Percentiles rank a stretch among this genome's conserved stretches.
phyloP scores from a whole-genome alignment of 2,797 vertebrate genomes.

The Myripristis murdjan region DNA sequence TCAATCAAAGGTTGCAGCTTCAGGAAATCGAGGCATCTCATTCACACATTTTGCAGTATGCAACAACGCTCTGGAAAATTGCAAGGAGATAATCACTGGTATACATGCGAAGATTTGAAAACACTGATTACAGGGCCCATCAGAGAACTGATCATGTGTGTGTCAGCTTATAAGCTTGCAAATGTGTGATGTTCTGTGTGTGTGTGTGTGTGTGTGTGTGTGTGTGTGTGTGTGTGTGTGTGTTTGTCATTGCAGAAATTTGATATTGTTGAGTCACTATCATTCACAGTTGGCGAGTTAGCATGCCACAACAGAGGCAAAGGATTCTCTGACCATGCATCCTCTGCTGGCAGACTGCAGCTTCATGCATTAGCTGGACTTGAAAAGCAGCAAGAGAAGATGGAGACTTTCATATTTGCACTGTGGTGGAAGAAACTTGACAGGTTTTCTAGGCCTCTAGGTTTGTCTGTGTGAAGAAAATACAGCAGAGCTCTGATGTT shows the following conservation, averaged over 20 bases:
- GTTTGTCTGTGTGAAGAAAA: conserved; percentile 54
- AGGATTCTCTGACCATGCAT: conserved; percentile 17
- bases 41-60: conserved; percentile 54
- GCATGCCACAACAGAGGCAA: neutral
- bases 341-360: conserved; percentile 42
- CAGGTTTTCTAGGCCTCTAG: conserved; percentile 37
- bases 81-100: conserved; percentile 42
- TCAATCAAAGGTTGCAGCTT: conserved; percentile 43
- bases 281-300: conserved; percentile 14
- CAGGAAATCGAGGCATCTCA: conserved; percentile 37
- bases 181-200: neutral
- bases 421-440: conserved; percentile 56
- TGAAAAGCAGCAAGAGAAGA: conserved; percentile 15
- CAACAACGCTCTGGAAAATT: conserved; percentile 43
- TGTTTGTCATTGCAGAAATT: conserved; percentile 17
- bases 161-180: conserved; percentile 16
- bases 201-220: conserved; percentile 2
- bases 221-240: neutral
- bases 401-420: conserved; percentile 42
- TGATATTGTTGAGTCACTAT: conserved; percentile 30
- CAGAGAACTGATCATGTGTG: conserved; percentile 6
- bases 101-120: neutral
- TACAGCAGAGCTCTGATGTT: conserved; percentile 55
- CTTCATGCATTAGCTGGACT: conserved; percentile 37
- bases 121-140: conserved; percentile 25